Evolutionary conservation across 2,797 vertebrate species (phyloP).

Genomic region (Pachyuromys duprasi): DNA sequence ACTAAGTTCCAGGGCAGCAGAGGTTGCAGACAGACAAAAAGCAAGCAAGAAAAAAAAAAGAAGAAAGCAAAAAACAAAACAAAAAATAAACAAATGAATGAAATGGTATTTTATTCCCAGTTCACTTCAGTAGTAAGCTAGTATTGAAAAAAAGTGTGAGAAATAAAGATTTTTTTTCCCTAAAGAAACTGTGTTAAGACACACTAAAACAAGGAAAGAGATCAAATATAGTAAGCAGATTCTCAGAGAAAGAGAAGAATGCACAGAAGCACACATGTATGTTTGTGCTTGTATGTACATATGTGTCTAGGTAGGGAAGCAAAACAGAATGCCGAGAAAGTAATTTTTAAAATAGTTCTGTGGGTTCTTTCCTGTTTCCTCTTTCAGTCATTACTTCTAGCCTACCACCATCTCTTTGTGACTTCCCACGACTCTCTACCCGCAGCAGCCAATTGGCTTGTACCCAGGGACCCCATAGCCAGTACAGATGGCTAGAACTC

Average conservation of each 20-base stretch:
- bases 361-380: neutral
- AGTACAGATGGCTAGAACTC: neutral
- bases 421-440: neutral
- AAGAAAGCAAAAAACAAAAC: too few species aligned
- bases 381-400: neutral
- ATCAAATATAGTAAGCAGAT: neutral
- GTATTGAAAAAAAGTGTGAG: neutral
- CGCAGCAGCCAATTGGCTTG: neutral
- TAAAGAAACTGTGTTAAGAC: slow-evolving; percentile 9
- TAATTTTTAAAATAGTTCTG: neutral
- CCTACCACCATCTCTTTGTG: neutral
- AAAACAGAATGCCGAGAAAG: neutral
- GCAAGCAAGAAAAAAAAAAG: neutral
- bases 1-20: neutral
- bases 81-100: too few species aligned
- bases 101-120: neutral
- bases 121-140: neutral
- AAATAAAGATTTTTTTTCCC: neutral
- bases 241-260: neutral
- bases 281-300: neutral
- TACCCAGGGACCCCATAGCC: too few species aligned
- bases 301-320: neutral
- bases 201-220: neutral
- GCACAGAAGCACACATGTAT: neutral
- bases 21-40: neutral